Conservation (phyloP, 1,140 invertebrate genomes). For the Callitettix versicolor region DNA sequence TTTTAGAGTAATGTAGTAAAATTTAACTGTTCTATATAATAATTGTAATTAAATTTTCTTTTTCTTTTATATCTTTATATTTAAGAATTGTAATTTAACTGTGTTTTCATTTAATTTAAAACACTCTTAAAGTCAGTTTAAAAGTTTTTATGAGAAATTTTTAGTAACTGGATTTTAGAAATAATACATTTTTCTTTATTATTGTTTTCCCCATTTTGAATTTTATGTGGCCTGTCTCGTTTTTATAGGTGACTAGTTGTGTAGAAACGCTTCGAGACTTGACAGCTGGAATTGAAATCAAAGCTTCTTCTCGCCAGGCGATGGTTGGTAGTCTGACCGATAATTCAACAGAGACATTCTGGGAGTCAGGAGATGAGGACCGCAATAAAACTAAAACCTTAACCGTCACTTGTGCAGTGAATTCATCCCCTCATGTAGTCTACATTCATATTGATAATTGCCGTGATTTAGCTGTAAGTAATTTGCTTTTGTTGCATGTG, state of each 20-base stretch:
- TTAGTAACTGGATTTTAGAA: too few relatives aligned
- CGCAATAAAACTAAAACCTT: slow-evolving; percentile 77
- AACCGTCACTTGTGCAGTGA: slow-evolving; percentile 44
- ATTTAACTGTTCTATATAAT: too few relatives aligned
- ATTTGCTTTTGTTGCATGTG: background rate
- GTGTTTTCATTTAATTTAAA: too few relatives aligned
- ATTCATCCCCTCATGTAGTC: slow-evolving; percentile 51
- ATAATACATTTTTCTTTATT: too few relatives aligned
- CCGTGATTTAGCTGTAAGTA: slow-evolving; percentile 71
- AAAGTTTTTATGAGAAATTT: too few relatives aligned
- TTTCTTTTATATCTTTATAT: too few relatives aligned
- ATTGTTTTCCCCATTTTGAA: too few relatives aligned
- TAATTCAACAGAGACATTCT: slow-evolving; percentile 94
- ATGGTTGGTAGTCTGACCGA: slow-evolving; percentile 89
- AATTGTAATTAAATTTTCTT: too few relatives aligned
- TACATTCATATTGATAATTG: slow-evolving; percentile 90
- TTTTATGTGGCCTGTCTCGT: too few relatives aligned
- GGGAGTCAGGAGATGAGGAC: slow-evolving; percentile 97
- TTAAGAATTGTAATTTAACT: too few relatives aligned
- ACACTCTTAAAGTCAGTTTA: too few relatives aligned
- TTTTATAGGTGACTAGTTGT: slow-evolving; percentile 31
- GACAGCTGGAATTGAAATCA: slow-evolving; percentile 64
- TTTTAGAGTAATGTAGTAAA: too few relatives aligned
- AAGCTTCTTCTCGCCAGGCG: slow-evolving; percentile 82
- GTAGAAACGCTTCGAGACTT: slow-evolving; percentile 63